Conservation (phyloP, 2,113 vertebrate species). For the Sciurus niger region DNA sequence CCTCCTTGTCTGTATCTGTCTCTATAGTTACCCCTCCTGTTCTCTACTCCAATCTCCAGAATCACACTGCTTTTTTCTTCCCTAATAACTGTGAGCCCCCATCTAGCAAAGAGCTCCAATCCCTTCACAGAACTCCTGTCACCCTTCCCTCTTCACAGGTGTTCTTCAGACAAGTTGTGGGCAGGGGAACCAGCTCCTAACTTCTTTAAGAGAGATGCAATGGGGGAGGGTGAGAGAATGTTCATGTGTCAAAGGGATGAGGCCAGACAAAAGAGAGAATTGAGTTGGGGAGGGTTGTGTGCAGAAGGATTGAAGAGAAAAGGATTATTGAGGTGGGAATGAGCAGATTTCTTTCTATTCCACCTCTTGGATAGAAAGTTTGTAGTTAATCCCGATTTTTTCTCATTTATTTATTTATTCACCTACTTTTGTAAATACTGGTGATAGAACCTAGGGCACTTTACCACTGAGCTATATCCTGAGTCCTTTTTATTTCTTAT, state of each 20-base stretch:
- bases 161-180: neutral
- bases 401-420: neutral
- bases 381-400: neutral
- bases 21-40: neutral
- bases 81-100: neutral
- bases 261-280: neutral
- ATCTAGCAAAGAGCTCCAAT: slow-evolving; percentile 39
- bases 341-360: slow-evolving; percentile 13
- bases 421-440: no score
- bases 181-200: slow-evolving; percentile 14
- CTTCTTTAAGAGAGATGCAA: slow-evolving; percentile 39
- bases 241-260: slow-evolving; percentile 26
- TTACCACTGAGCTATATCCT: no score
- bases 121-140: neutral
- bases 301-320: neutral
- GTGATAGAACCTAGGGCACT: no score
- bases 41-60: neutral
- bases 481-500: no score
- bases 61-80: neutral
- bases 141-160: neutral
- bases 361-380: neutral
- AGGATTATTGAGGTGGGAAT: neutral
- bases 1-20: neutral
- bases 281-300: neutral
- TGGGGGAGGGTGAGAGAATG: neutral